Evolutionary conservation across 2,797 vertebrate genomes (phyloP).

Genomic region (Lepidocolaptes lacrymiger): DNA sequence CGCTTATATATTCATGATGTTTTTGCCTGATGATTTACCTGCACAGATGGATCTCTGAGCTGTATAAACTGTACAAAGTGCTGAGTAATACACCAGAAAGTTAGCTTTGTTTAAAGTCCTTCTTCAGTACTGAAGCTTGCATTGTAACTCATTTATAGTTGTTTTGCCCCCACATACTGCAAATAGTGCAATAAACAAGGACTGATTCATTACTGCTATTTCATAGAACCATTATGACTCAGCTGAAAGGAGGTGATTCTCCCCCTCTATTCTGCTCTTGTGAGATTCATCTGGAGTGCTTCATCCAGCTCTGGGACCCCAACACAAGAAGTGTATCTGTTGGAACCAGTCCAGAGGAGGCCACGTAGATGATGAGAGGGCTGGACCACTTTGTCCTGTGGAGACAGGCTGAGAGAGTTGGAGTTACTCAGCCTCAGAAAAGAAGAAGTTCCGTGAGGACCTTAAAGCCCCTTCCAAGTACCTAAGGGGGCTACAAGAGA

Average conservation of each 20-base stretch:
- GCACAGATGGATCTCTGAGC: background rate
- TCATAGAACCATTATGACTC: background rate
- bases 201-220: background rate
- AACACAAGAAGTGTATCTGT: too few relatives aligned
- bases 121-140: background rate
- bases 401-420: too few relatives aligned
- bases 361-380: background rate
- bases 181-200: background rate
- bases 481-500: background rate
- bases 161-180: background rate
- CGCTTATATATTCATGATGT: background rate
- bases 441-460: background rate
- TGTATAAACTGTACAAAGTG: background rate
- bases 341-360: background rate
- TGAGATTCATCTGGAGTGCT: background rate
- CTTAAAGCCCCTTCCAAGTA: background rate
- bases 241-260: background rate
- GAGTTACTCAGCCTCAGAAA: background rate
- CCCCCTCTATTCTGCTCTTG: fast-evolving
- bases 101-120: background rate
- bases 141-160: background rate
- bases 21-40: background rate
- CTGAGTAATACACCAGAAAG: background rate
- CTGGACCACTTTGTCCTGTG: background rate
- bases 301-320: too few relatives aligned